These are phyloP conservation scores for Cryptocheilus praepositus DNA, from an alignment of 2,888 invertebrate genomes.

Conservation along the genomic window DNA sequence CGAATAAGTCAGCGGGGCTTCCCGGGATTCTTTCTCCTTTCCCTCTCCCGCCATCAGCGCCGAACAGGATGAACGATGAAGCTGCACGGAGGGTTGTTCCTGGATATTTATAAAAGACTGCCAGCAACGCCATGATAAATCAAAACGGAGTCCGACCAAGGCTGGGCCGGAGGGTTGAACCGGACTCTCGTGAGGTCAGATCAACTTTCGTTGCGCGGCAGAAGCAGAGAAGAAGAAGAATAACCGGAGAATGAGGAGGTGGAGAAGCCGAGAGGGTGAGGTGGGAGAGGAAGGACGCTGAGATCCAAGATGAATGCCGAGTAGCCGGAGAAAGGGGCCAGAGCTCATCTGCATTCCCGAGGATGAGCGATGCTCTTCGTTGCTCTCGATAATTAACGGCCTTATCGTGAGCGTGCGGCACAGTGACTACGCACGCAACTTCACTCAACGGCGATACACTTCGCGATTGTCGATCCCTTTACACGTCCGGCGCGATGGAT, in stretches of 20 bases:
- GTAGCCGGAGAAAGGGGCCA: slow-evolving; percentile 35
- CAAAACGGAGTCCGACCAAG: slow-evolving; percentile 39
- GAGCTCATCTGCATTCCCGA: slow-evolving; percentile 51
- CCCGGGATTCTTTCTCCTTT: slow-evolving; percentile 38
- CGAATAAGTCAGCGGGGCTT: slow-evolving; percentile 54
- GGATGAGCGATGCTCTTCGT: slow-evolving; percentile 37
- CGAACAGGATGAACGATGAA: slow-evolving; percentile 41
- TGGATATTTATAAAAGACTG: slow-evolving; percentile 64
- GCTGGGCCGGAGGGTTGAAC: slow-evolving; percentile 41
- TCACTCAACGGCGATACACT: slow-evolving; percentile 23
- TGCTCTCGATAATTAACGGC: slow-evolving; percentile 43
- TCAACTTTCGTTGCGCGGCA: slow-evolving; percentile 48
- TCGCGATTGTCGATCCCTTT: slow-evolving; percentile 17
- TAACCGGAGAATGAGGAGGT: slow-evolving; percentile 10
- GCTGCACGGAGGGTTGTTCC: slow-evolving; percentile 41
- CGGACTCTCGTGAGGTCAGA: slow-evolving; percentile 51
- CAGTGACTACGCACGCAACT: slow-evolving; percentile 1
- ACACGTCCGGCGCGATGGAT: slow-evolving; percentile 18
- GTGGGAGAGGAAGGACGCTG: slow-evolving; percentile 17
- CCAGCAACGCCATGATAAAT: slow-evolving; percentile 59
- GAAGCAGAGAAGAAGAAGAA: slow-evolving; percentile 20
- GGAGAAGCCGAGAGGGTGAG: slow-evolving; percentile 35
- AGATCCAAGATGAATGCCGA: slow-evolving; percentile 45
- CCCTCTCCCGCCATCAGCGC: slow-evolving; percentile 12
- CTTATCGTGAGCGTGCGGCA: slow-evolving; percentile 34